Base-by-base conservation (phyloP, 2,797 vertebrate genomes). In the Neoniphon sammara region DNA sequence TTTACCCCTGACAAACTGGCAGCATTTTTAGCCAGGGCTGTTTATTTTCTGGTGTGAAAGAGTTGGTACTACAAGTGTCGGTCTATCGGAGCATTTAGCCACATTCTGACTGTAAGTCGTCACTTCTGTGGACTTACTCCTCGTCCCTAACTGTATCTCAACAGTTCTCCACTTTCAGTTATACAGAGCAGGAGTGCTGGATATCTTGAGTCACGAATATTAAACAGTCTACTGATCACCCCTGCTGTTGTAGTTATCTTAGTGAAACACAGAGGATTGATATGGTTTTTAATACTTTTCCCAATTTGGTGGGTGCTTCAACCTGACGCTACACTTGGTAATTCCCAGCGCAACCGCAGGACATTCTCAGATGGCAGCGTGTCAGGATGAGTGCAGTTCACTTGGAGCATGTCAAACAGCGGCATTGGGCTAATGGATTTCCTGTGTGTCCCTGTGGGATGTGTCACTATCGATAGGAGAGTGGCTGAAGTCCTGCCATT, bases 401-500 rank as follows among this genome's bases (percentile, higher is more conserved):
- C 87, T 84, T 7, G 34, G 78, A 91, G 85, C 87, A 85, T 89
- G 88, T 91, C 90, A 91, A 88, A 85, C 82, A 82, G 86, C 80
- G 77, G 85, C 44, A 73, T 83, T 62, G 79, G 82, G 68, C 79
- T 91, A 89, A 91, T 91, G 87, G 90, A 91, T 91, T 92, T 91
- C 87, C 89, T 72, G 75, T 55, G 80, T 82, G 87, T 85, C 86
- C 80, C 87, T 58, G 73, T 86, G 81, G 86, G 85, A 85, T 86
- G 85, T 83, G 89, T 80, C 83, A 71, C 81, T 70, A 85, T 91
- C 80, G 83, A 91, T 88, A 85, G 80, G 74, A 81, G 83, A 84
- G 81, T 75, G 85, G 77, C 86, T 88, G 82, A 88, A 89, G 90
- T 91, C 87, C 85, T 85, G 87, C 84, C 90, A 85, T 90, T 92